Evolutionary conservation across 2,113 vertebrate genomes (phyloP).

Genomic region (Seriola quinqueradiata): DNA sequence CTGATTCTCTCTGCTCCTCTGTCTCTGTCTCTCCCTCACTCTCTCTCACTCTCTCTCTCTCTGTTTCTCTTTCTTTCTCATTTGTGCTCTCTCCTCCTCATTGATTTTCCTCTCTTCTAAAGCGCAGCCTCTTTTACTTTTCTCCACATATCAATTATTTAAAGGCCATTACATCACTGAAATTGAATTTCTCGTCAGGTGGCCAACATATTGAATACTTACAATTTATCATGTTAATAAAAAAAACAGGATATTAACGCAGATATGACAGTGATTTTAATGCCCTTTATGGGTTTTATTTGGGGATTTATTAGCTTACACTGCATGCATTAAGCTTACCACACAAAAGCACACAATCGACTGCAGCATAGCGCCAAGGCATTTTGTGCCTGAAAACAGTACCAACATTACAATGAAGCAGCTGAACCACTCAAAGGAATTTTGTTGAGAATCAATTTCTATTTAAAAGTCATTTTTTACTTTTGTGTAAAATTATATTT

Average conservation of each 20-base stretch:
- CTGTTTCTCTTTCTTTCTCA: conserved; percentile 14
- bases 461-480: background rate
- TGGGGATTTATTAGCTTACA: background rate
- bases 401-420: background rate
- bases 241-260: background rate
- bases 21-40: conserved; percentile 13
- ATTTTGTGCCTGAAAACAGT: background rate
- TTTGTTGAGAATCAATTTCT: background rate
- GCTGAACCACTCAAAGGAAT: background rate
- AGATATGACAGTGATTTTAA: background rate
- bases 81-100: conserved; percentile 37
- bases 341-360: background rate
- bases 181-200: conserved; percentile 41
- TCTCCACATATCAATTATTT: conserved; percentile 83
- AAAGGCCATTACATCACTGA: conserved; percentile 79
- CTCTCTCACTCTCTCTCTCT: background rate
- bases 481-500: background rate
- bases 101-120: conserved; percentile 71
- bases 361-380: background rate
- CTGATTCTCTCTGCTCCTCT: conserved; percentile 46
- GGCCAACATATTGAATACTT: background rate
- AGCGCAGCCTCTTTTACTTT: conserved; percentile 75
- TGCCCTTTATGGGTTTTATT: background rate
- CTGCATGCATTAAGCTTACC: background rate
- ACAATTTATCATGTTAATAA: background rate